These are phyloP conservation scores for Myripristis murdjan DNA, from an alignment of 2,797 vertebrate species.

Conservation along the genomic window DNA sequence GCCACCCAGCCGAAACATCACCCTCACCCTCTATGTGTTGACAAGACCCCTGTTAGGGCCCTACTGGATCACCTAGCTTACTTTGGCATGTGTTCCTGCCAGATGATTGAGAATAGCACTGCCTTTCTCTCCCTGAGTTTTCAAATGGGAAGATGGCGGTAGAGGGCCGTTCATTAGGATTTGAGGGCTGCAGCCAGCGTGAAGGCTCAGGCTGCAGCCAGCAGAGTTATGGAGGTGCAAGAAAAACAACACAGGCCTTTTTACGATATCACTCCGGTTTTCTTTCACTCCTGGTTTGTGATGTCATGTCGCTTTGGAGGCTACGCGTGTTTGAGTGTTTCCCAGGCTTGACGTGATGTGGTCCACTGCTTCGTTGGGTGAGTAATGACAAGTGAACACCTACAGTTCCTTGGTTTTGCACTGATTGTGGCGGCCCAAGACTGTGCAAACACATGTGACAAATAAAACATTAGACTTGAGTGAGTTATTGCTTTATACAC, in stretches of 20 bases:
- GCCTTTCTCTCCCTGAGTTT: conserved; percentile 9
- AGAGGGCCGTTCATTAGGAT: conserved; percentile 2
- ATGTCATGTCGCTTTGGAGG: no score
- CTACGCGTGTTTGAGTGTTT: no score
- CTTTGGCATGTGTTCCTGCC: conserved; percentile 23
- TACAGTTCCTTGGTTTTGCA: no score
- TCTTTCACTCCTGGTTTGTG: no score
- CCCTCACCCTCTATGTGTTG: conserved; percentile 15
- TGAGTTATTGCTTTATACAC: no score
- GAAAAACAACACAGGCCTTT: conserved; percentile 5
- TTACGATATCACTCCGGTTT: no score
- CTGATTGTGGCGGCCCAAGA: no score
- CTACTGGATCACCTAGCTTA: conserved; percentile 20
- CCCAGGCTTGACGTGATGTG: no score
- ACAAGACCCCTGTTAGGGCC: conserved; percentile 17
- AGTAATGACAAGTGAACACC: no score
- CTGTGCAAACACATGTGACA: no score
- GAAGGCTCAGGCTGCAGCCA: conserved; percentile 8
- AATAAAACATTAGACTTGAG: no score
- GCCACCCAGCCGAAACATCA: background rate
- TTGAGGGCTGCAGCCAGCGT: background rate
- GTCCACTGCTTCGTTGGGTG: no score
- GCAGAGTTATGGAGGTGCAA: conserved; percentile 24
- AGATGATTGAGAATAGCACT: conserved; percentile 5
- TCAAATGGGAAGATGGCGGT: conserved; percentile 21